A percentile compares a stretch with the other conserved stretches of the same genome.
phyloP scores from a whole-genome alignment of 2,113 vertebrate genomes.

The Centrocercus urophasianus region DNA sequence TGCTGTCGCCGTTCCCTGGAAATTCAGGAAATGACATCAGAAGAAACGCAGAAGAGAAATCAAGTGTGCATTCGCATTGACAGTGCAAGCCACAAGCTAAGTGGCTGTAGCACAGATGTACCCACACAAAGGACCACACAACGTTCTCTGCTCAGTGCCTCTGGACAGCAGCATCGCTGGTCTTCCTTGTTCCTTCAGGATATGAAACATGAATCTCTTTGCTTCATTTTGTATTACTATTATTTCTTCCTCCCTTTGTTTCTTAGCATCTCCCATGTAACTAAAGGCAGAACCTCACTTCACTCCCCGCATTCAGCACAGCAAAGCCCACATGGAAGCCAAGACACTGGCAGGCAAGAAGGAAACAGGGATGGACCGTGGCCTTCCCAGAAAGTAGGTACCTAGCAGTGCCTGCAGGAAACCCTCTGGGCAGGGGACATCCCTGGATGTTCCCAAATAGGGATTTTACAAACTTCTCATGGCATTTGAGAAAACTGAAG shows the following conservation, averaged over 20 bases:
- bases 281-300: not conserved
- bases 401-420: not conserved
- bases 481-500: not conserved
- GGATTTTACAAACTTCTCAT: not conserved
- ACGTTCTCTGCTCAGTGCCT: not conserved
- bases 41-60: not conserved
- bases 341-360: not conserved
- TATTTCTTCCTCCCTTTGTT: not conserved
- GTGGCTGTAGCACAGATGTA: not conserved
- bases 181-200: not conserved
- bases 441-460: not conserved
- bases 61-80: not conserved
- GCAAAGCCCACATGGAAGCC: not conserved
- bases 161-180: fast-evolving
- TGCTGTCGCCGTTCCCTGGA: not conserved
- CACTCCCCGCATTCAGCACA: not conserved
- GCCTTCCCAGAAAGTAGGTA: not conserved
- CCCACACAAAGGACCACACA: not conserved
- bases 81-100: not conserved
- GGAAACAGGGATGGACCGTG: not conserved
- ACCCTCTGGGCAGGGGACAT: fast-evolving
- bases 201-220: not conserved
- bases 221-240: not conserved
- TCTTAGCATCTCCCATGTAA: not conserved
- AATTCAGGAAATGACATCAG: not conserved